Conservation (phyloP, 2,888 invertebrate genomes). For the Xiphydria camelus region DNA sequence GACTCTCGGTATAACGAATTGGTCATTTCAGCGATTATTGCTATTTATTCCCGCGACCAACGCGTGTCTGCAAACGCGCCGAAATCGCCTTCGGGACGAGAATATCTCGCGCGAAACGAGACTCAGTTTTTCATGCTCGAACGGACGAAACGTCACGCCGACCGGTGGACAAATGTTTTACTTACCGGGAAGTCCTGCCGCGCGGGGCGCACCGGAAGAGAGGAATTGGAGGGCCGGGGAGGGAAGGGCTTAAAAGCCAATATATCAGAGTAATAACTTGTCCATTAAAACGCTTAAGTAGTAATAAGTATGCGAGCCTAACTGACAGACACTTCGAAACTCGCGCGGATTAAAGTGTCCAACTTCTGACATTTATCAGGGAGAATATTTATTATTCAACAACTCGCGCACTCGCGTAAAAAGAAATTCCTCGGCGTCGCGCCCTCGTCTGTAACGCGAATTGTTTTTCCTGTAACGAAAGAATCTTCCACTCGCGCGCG, state of each 20-base stretch:
- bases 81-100: too few relatives aligned
- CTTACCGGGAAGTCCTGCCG: constrained; percentile 9
- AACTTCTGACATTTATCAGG: constrained; percentile 46
- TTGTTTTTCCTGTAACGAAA: too few relatives aligned
- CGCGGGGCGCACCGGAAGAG: constrained; percentile 17
- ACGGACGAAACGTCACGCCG: too few relatives aligned
- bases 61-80: too few relatives aligned
- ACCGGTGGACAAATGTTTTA: constrained; percentile 29
- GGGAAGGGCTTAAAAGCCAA: constrained; percentile 47
- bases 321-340: constrained; percentile 50
- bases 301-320: constrained; percentile 53
- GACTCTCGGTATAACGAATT: too few relatives aligned
- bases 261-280: constrained; percentile 55
- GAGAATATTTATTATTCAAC: constrained; percentile 44
- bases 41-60: too few relatives aligned
- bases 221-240: too few relatives aligned
- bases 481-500: too few relatives aligned
- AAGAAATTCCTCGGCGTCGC: constrained; percentile 7
- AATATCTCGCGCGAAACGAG: too few relatives aligned
- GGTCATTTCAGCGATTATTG: too few relatives aligned
- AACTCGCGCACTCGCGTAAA: constrained; percentile 22
- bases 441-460: too few relatives aligned
- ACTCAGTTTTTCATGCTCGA: too few relatives aligned
- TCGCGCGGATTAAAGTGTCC: constrained; percentile 52
- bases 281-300: constrained; percentile 57